phyloP scores from a whole-genome alignment of 2,888 invertebrate genomes.

The Xestia rhomboidea region DNA sequence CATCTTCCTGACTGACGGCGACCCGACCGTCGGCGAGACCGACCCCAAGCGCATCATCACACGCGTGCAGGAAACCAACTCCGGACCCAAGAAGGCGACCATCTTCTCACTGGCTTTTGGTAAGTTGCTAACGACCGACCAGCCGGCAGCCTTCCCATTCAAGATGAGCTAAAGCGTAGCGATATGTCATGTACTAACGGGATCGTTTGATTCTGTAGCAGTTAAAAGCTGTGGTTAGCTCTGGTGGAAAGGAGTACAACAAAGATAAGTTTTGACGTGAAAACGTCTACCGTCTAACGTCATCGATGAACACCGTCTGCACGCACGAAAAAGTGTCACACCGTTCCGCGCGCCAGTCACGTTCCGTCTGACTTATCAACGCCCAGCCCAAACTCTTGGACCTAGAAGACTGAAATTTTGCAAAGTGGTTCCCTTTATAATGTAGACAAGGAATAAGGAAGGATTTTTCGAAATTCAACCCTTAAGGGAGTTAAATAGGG shows the following conservation, averaged over 20 bases:
- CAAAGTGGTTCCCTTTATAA: no score
- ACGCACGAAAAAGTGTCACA: no score
- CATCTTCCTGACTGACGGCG: conserved; percentile 92
- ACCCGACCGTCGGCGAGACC: conserved; percentile 91
- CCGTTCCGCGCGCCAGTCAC: no score
- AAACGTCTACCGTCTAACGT: no score
- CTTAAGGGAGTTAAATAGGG: no score
- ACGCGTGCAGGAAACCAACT: conserved; percentile 88
- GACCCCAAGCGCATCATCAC: conserved; percentile 88
- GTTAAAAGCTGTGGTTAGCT: neutral
- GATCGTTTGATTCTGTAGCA: neutral
- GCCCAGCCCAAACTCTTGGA: no score
- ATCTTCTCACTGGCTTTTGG: conserved; percentile 94
- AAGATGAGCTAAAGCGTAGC: neutral
- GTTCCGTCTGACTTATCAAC: no score
- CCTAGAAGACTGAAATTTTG: no score
- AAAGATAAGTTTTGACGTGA: no score
- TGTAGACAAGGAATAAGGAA: no score
- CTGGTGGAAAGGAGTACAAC: neutral
- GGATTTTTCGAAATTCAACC: no score
- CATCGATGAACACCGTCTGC: no score
- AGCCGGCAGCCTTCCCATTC: neutral
- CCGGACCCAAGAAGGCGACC: conserved; percentile 84
- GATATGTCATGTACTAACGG: neutral
- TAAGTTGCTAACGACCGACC: conserved; percentile 65